A percentile compares a stretch with the other conserved stretches of the same genome.
Evolutionary conservation across 2,797 vertebrate genomes (phyloP).

Genomic region (Hemitrygon akajei): DNA sequence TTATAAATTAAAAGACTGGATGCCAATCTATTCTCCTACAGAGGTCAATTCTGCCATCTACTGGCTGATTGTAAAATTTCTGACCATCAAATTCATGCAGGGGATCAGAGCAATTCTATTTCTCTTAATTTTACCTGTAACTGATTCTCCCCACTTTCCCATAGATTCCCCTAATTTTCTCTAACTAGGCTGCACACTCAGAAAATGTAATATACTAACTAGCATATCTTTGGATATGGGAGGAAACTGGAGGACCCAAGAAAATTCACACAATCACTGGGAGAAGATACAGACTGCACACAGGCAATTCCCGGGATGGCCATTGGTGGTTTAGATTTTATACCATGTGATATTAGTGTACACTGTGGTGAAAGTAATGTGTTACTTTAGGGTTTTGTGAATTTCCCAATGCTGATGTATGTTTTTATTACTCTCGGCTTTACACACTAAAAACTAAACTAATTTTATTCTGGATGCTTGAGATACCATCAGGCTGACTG

Average conservation of each 20-base stretch:
- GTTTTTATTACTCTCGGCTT: not conserved
- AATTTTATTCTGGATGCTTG: too few species aligned
- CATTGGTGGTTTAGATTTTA: not conserved
- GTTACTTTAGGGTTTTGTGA: not conserved
- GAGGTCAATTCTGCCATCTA: conserved; percentile 7
- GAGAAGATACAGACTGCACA: too few species aligned
- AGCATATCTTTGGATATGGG: too few species aligned
- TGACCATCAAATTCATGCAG: too few species aligned
- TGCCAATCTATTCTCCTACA: not conserved
- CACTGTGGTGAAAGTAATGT: not conserved
- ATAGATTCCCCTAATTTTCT: too few species aligned
- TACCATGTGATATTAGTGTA: not conserved
- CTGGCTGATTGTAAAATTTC: not conserved
- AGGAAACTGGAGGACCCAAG: too few species aligned
- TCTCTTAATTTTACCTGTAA: not conserved
- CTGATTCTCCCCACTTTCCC: too few species aligned
- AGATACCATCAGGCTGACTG: too few species aligned
- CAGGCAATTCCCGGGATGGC: not conserved
- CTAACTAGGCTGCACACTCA: too few species aligned
- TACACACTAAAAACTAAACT: not conserved
- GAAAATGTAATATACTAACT: too few species aligned
- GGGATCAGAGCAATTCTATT: too few species aligned
- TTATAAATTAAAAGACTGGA: not conserved
- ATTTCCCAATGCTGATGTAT: not conserved
- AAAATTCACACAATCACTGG: too few species aligned